Percentiles rank a stretch among this genome's conserved stretches.
Evolutionary conservation across 2,113 vertebrate species (phyloP).

Genomic region (Monopterus albus): DNA sequence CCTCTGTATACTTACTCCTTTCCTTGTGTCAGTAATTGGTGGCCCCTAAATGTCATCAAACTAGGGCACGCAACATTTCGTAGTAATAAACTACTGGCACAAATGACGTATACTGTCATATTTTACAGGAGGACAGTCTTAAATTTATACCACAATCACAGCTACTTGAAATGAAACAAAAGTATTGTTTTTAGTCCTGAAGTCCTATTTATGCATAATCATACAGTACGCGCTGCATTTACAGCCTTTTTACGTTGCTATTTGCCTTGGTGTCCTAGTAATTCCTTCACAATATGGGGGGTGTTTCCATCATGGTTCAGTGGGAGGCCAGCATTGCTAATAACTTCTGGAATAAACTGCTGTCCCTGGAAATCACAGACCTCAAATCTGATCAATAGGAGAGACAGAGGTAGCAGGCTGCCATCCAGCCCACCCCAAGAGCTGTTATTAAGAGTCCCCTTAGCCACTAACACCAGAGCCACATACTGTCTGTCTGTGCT

Average conservation of each 20-base stretch:
- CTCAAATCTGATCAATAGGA: constrained; percentile 69
- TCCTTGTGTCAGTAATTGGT: too few relatives aligned
- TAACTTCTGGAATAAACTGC: constrained; percentile 68
- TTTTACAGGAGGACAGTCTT: too few relatives aligned
- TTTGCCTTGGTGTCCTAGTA: not conserved
- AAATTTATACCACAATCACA: not conserved
- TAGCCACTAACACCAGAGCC: constrained; percentile 58
- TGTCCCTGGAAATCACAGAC: constrained; percentile 63
- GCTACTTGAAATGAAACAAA: not conserved
- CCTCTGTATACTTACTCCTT: too few relatives aligned
- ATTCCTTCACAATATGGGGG: constrained; percentile 5
- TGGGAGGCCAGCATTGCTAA: constrained; percentile 44
- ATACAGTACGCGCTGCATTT: not conserved
- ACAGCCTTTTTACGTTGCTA: not conserved
- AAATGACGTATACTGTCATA: too few relatives aligned
- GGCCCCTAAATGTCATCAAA: too few relatives aligned
- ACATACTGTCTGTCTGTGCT: constrained; percentile 59
- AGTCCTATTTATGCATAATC: not conserved
- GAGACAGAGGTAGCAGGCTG: constrained; percentile 67
- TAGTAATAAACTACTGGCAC: too few relatives aligned
- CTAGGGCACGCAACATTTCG: too few relatives aligned
- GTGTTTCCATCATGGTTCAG: constrained; percentile 51
- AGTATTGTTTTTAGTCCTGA: not conserved
- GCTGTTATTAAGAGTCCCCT: constrained; percentile 67
- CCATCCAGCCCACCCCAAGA: constrained; percentile 65